Evolutionary conservation across 2,888 invertebrate species (phyloP).

Genomic region (Meganola albula): DNA sequence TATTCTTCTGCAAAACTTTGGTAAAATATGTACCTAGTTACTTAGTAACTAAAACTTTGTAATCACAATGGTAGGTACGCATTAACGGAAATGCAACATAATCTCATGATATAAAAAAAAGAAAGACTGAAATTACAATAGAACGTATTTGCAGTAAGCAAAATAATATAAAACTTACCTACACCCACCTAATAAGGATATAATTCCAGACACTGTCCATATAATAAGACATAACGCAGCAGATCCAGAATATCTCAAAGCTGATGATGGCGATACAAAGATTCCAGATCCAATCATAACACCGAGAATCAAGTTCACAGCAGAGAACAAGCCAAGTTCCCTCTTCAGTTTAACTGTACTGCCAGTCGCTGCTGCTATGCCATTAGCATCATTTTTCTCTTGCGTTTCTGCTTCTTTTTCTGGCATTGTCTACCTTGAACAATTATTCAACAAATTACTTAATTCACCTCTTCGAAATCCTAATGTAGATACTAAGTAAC

Average conservation of each 20-base stretch:
- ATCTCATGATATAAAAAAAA: too few species aligned
- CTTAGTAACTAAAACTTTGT: too few species aligned
- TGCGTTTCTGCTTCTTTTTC: constrained; percentile 36
- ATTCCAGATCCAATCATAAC: constrained; percentile 96
- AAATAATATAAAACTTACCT: too few species aligned
- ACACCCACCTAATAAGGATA: constrained; percentile 86
- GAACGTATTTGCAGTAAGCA: too few species aligned
- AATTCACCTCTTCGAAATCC: too few species aligned
- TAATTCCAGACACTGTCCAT: constrained; percentile 87
- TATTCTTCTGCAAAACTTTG: too few species aligned
- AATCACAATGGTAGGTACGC: too few species aligned
- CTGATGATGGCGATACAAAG: constrained; percentile 89
- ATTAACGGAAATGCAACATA: too few species aligned
- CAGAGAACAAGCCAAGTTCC: constrained; percentile 87
- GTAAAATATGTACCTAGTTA: too few species aligned
- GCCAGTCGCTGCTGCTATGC: constrained; percentile 33
- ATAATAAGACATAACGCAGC: constrained; percentile 87
- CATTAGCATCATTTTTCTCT: constrained; percentile 39
- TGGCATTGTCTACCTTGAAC: constrained; percentile 46
- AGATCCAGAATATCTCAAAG: constrained; percentile 86
- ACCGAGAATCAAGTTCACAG: constrained; percentile 88
- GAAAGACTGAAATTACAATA: too few species aligned
- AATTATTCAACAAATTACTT: constrained; percentile 17
- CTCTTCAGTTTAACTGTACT: constrained; percentile 81
- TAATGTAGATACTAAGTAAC: background rate